phyloP scores from a whole-genome alignment of 2,888 invertebrate species.

The Lepetodrilus schrolli region DNA sequence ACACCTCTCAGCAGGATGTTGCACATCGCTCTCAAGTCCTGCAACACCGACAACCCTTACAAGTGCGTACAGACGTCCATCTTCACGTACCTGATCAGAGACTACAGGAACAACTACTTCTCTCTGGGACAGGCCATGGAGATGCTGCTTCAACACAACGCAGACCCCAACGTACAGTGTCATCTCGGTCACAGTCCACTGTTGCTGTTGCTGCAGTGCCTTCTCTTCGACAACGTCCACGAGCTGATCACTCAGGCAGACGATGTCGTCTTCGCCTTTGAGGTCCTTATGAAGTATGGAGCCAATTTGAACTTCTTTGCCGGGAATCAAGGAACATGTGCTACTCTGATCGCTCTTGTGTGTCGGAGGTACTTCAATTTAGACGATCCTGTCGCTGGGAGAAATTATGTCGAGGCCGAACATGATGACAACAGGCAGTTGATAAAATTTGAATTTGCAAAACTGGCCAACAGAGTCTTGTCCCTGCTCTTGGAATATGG shows the following conservation, averaged over 20 bases:
- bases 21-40: conserved; percentile 78
- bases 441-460: conserved; percentile 53
- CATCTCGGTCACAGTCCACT: conserved; percentile 77
- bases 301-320: conserved; percentile 83
- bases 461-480: conserved; percentile 83
- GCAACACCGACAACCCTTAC: conserved; percentile 82
- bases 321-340: conserved; percentile 82
- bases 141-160: conserved; percentile 64
- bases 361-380: conserved; percentile 51
- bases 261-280: conserved; percentile 82
- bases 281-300: conserved; percentile 82
- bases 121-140: conserved; percentile 60
- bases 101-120: conserved; percentile 68
- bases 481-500: conserved; percentile 82
- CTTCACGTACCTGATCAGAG: conserved; percentile 82
- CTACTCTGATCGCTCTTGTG: conserved; percentile 60
- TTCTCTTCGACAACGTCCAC: conserved; percentile 84
- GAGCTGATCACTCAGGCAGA: conserved; percentile 78
- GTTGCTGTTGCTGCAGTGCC: conserved; percentile 84
- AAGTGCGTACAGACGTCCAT: conserved; percentile 83
- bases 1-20: conserved; percentile 83
- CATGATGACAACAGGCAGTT: background rate
- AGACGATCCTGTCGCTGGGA: background rate
- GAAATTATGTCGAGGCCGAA: no score
- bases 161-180: conserved; percentile 61